Evolutionary conservation across 2,888 invertebrate genomes (phyloP), one percentile per base, ranked within the genome.

Genomic region (Conistra vaccinii): DNA sequence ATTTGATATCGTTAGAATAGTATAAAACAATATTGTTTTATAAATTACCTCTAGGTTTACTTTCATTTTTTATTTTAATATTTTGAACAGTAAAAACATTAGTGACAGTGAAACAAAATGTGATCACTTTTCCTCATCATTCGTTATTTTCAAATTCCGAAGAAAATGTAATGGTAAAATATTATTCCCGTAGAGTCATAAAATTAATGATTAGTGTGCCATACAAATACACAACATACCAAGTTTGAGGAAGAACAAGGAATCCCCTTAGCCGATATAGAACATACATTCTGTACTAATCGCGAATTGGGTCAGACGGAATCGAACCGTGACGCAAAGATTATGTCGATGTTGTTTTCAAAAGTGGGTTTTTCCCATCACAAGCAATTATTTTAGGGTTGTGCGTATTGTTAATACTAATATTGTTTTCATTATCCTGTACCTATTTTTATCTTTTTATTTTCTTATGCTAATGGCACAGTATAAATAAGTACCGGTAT

Each of bases 311-410:
- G 5, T 17, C 26, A 1, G 5, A 42, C 26, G 1, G 5, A 42
- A 63, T 42, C 32, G 14, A 58, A 63, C 45, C 70, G 69, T 77
- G 57, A 77, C 17, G 42, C 2, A 9, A 6, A 65, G 17, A 71
- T 71, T 72, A 42, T 23, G 23, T 32, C 1, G n/a, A 32, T 73
- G 32, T 45, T 48, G 51, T 79, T 79, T 20, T 48, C 26, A 66
- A 68, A 78, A n/a, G 6, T 68, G 68, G 78, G 80, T 73, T 79
- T 78, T 73, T 17, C 73, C 79, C 42, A 57, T 6, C 6, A 4
- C 14, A 32, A 53, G 14, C 6, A 63, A 55, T 78, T 17, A 72
- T 67, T 67, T 73, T 73, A 39, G 12, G 6, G 23, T 60, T 73
- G 26, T 45, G 6, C 10, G 58, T n/a, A 53, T 53, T 12, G 12